These are phyloP conservation scores for Parus major DNA, from an alignment of 2,113 vertebrate genomes.

Conservation along the genomic window DNA sequence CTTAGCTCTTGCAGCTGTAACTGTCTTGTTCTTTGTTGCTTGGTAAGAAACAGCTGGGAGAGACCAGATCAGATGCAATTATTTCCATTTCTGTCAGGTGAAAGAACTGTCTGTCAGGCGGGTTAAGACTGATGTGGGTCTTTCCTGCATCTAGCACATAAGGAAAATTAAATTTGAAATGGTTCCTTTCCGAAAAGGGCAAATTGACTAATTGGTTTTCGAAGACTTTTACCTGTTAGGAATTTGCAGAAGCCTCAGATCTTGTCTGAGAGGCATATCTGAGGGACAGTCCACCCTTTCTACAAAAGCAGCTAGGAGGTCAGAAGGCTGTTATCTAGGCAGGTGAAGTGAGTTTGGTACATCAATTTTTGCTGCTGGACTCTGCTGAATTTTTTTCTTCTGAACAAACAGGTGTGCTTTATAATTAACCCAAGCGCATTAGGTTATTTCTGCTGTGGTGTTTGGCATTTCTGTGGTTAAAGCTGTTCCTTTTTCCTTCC, in stretches of 20 bases:
- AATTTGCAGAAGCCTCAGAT: background rate
- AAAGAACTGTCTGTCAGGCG: background rate
- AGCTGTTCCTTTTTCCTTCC: background rate
- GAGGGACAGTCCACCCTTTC: background rate
- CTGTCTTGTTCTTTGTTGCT: background rate
- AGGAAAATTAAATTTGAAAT: background rate
- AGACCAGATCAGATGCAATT: background rate
- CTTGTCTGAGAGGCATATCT: background rate
- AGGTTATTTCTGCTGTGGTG: background rate
- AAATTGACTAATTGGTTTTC: background rate
- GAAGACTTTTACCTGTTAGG: background rate
- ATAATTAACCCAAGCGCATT: background rate
- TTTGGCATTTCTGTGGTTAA: background rate
- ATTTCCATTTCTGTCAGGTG: background rate
- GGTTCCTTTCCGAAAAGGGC: background rate
- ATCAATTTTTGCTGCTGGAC: background rate
- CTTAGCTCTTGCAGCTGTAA: background rate
- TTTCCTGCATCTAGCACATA: background rate
- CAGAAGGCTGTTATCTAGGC: background rate
- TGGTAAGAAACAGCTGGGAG: background rate
- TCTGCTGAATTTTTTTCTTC: background rate
- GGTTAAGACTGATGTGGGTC: background rate
- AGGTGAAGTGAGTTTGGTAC: background rate
- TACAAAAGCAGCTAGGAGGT: background rate
- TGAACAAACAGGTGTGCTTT: background rate